Conservation (phyloP, 2,888 invertebrate species). For the Philopedon plagiatum region DNA sequence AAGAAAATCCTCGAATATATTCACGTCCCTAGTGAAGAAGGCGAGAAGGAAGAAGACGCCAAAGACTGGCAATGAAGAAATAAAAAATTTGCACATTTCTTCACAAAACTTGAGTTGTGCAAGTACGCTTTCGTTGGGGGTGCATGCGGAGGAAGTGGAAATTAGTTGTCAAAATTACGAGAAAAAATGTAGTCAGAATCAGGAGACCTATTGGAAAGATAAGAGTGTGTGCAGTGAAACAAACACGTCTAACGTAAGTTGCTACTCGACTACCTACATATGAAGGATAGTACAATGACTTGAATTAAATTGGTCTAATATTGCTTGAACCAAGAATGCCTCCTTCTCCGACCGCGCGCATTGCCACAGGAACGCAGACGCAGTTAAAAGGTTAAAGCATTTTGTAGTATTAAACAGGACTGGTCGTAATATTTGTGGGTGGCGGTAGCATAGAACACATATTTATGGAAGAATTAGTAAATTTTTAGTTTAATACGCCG, state of each 20-base stretch:
- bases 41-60: constrained; percentile 45
- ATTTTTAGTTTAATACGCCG: too few species aligned
- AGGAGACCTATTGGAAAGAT: constrained; percentile 23
- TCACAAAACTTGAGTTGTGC: constrained; percentile 42
- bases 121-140: constrained; percentile 51
- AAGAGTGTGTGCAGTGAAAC: constrained; percentile 29
- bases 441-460: too few species aligned
- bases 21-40: constrained; percentile 52
- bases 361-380: too few species aligned
- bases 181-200: constrained; percentile 34
- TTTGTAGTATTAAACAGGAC: too few species aligned
- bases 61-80: constrained; percentile 5
- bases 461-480: too few species aligned
- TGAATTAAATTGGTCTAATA: too few species aligned
- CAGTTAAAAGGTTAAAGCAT: too few species aligned
- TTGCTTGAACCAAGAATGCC: too few species aligned
- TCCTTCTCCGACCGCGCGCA: too few species aligned
- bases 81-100: constrained; percentile 29
- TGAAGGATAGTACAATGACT: too few species aligned
- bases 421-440: too few species aligned
- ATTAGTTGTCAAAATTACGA: constrained; percentile 49
- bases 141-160: constrained; percentile 48
- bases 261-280: not conserved
- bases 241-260: constrained; percentile 53
- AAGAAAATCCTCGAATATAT: constrained; percentile 52